A percentile compares a stretch with the other conserved stretches of the same genome.
Evolutionary conservation across 1,140 invertebrate genomes (phyloP).

Genomic region (Schlechtendalia chinensis): DNA sequence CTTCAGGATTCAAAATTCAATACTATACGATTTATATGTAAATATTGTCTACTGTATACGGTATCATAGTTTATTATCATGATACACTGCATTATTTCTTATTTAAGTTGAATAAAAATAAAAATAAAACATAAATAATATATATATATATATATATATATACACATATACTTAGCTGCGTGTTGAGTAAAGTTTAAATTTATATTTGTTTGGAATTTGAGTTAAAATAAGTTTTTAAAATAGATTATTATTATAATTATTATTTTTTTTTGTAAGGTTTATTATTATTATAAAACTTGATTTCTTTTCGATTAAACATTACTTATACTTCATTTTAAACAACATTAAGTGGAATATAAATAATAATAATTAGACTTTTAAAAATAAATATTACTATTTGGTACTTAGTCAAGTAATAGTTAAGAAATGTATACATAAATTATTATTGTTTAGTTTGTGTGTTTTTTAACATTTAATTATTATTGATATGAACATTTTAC

Average conservation of each 20-base stretch:
- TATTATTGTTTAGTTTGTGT: too few relatives aligned
- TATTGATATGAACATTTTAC: too few relatives aligned
- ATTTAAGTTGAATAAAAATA: background rate
- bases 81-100: background rate
- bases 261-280: background rate
- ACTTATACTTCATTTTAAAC: too few relatives aligned
- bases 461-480: too few relatives aligned
- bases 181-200: constrained; percentile 5
- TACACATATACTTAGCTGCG: background rate
- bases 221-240: background rate
- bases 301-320: too few relatives aligned
- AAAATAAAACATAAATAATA: background rate
- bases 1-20: background rate
- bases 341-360: too few relatives aligned
- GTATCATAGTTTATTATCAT: background rate
- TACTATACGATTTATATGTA: background rate
- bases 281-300: too few relatives aligned
- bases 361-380: too few relatives aligned
- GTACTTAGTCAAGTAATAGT: too few relatives aligned
- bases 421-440: too few relatives aligned
- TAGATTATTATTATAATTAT: background rate
- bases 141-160: too few relatives aligned
- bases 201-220: background rate
- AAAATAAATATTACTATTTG: too few relatives aligned
- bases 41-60: background rate